Base-by-base conservation (phyloP, 2,113 vertebrate species). In the Mus spicilegus region DNA sequence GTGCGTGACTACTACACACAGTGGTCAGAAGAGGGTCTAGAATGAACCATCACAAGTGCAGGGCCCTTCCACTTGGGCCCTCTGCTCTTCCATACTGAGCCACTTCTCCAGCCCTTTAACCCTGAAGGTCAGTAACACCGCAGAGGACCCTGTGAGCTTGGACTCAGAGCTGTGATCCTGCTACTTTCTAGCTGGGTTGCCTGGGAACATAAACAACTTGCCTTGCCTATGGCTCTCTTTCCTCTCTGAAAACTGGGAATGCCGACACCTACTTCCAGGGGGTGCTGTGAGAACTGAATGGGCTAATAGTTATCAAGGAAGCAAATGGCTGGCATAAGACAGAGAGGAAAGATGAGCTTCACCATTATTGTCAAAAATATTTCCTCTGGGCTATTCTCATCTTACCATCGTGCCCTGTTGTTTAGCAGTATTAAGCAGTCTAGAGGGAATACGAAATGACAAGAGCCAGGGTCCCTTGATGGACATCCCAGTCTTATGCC, bases 241-340 rank as follows among this genome's bases (percentile, higher is more conserved):
- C 61, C 11, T 93, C 30, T 84, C 42, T 88, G n/a, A 84, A 46
- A 90, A 77, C 88, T 63, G 69, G 73, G 87, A 75, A 36, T 51
- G 56, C 7, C 9, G 39, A 14, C 42, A 82, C 5, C 28, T 7
- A 2, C 30, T 56, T 78, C 82, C 61, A 14, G 1, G 49, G 0
- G 1, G 65, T 61, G 88, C 96, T 78, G 36, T 8, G 86, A 73
- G 19, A 14, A 56, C 56, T 78, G 87, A 69, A 42, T 5, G 63
- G 19, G 49, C 10, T 69, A 72, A 7, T 13, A 42, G 8, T 3
- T 11, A 11, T 3, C 33, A 89, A 80, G 33, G 80, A 36, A 72
- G n/a, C 7, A 11, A 22, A 76, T 0, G 5, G 33, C 24, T 93
- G 80, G 14, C 17, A 65, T 10, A 22, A 69, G 69, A 65, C 1